Evolutionary conservation across 2,113 vertebrate genomes (phyloP).

Genomic region (Martes martes): DNA sequence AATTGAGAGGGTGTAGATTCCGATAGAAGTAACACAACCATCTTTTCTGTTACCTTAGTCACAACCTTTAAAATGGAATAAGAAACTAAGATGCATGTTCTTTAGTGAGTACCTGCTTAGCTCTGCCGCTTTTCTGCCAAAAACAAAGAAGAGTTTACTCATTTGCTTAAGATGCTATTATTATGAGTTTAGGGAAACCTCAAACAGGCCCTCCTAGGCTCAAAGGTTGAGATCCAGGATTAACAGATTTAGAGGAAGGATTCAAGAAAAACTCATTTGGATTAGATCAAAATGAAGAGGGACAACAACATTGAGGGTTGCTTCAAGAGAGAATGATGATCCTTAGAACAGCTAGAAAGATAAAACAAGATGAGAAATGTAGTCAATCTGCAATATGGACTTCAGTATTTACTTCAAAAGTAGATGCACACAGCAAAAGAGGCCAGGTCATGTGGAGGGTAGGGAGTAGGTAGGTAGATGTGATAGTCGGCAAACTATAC

Average conservation of each 20-base stretch:
- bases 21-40: rapidly evolving
- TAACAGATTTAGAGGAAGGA: background rate
- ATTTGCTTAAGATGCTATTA: background rate
- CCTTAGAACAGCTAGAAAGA: background rate
- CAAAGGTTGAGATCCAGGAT: background rate
- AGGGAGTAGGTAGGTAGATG: background rate
- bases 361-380: background rate
- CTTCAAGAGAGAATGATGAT: background rate
- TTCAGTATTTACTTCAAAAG: background rate
- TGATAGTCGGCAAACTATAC: background rate
- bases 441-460: background rate
- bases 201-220: background rate
- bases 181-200: background rate
- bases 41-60: background rate
- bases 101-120: background rate
- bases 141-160: background rate
- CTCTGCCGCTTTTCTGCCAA: background rate
- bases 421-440: background rate
- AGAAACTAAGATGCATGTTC: background rate
- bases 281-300: background rate
- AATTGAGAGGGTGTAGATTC: background rate
- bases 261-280: background rate
- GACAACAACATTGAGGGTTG: background rate
- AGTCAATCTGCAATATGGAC: background rate
- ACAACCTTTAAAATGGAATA: background rate